Conservation (phyloP, 2,888 invertebrate species). For the Chaetogeoica ovagalla region DNA sequence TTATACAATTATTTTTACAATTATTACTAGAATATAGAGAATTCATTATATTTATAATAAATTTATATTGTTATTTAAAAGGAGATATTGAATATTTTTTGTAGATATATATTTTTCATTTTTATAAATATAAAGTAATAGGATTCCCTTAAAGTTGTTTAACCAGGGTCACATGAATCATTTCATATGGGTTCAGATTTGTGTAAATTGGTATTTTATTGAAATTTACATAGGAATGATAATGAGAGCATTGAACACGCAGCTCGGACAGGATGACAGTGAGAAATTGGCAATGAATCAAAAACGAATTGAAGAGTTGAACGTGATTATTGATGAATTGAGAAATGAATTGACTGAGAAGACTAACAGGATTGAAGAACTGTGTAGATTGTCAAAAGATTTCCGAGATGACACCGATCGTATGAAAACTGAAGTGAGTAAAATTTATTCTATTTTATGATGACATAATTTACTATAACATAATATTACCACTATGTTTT, state of each 20-base stretch:
- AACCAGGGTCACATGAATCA: not conserved
- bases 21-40: too few species aligned
- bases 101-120: too few species aligned
- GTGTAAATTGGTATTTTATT: not conserved
- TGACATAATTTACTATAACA: too few species aligned
- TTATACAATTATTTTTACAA: too few species aligned
- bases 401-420: constrained; percentile 20
- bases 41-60: too few species aligned
- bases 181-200: not conserved
- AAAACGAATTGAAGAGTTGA: constrained; percentile 33
- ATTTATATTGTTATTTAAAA: too few species aligned
- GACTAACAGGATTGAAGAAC: constrained; percentile 33
- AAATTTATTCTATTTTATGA: not conserved
- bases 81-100: too few species aligned
- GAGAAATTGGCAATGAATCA: constrained; percentile 25
- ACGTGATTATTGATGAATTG: not conserved
- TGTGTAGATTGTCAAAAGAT: constrained; percentile 38
- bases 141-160: too few species aligned
- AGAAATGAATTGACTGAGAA: constrained; percentile 36
- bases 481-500: too few species aligned
- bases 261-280: constrained; percentile 32
- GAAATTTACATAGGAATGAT: constrained; percentile 29
- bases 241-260: constrained; percentile 33
- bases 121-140: too few species aligned
- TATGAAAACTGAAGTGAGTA: constrained; percentile 31